phyloP scores from a whole-genome alignment of 2,888 invertebrate species.

The Chironomus tentans region DNA sequence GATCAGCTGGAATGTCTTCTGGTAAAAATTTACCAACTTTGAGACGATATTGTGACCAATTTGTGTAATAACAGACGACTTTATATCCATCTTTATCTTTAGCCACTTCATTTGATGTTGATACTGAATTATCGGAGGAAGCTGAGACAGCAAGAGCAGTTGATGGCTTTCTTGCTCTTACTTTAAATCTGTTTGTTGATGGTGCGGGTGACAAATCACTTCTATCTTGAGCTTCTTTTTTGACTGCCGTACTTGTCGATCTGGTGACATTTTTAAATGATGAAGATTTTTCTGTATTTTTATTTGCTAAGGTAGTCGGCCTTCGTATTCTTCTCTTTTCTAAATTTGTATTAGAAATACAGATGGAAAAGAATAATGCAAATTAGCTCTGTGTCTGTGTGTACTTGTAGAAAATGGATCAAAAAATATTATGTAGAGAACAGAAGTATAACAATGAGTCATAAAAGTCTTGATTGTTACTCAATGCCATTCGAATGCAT shows the following conservation, averaged over 20 bases:
- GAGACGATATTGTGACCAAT: slow-evolving; percentile 94
- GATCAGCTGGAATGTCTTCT: slow-evolving; percentile 86
- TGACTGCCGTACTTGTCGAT: slow-evolving; percentile 39
- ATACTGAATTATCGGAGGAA: slow-evolving; percentile 46
- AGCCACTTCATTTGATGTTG: slow-evolving; percentile 50
- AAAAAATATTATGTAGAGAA: background rate
- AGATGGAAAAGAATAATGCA: too few species aligned
- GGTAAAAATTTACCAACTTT: slow-evolving; percentile 87
- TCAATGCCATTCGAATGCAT: background rate
- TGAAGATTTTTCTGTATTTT: slow-evolving; percentile 33
- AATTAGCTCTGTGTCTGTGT: too few species aligned
- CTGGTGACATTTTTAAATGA: slow-evolving; percentile 46
- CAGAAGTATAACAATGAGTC: slow-evolving; percentile 17
- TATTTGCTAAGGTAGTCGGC: slow-evolving; percentile 33
- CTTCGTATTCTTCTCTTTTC: slow-evolving; percentile 32
- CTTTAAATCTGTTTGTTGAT: slow-evolving; percentile 53
- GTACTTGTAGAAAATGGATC: background rate
- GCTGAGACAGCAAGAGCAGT: slow-evolving; percentile 39
- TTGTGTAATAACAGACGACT: slow-evolving; percentile 94
- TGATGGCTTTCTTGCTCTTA: slow-evolving; percentile 48
- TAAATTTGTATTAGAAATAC: background rate
- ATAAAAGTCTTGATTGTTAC: slow-evolving; percentile 7
- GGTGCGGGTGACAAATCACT: slow-evolving; percentile 30
- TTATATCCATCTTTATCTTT: slow-evolving; percentile 66
- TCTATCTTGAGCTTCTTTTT: slow-evolving; percentile 32